Evolutionary conservation across 1,140 invertebrate species (phyloP).

Genomic region (Drosophila mauritiana): DNA sequence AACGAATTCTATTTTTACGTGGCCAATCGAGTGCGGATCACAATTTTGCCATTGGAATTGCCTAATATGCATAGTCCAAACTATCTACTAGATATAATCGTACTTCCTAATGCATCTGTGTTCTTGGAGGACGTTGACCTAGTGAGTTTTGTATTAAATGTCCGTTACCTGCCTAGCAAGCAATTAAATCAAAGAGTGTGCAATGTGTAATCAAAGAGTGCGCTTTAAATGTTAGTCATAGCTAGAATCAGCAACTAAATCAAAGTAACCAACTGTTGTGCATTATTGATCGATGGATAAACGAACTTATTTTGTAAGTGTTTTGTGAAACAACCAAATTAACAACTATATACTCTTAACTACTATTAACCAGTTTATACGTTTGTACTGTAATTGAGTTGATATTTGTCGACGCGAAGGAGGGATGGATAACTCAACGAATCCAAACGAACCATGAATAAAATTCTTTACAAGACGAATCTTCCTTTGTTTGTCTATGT

Average conservation of each 20-base stretch:
- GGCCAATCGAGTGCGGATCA: conserved; percentile 33
- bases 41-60: conserved; percentile 44
- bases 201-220: conserved; percentile 66
- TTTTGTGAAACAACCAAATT: conserved; percentile 78
- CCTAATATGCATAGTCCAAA: conserved; percentile 64
- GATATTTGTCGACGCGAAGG: conserved; percentile 3
- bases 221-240: conserved; percentile 71
- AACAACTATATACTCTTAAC: conserved; percentile 45
- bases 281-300: conserved; percentile 36
- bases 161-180: conserved; percentile 59
- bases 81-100: conserved; percentile 15
- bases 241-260: conserved; percentile 68
- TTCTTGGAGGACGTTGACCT: conserved; percentile 31
- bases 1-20: conserved; percentile 16
- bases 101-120: conserved; percentile 23
- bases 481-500: conserved; percentile 50
- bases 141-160: conserved; percentile 42
- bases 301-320: conserved; percentile 62
- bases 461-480: conserved; percentile 61
- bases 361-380: conserved; percentile 72
- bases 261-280: conserved; percentile 61
- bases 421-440: conserved; percentile 24
- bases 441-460: conserved; percentile 42
- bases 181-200: conserved; percentile 51
- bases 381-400: conserved; percentile 69